Base-by-base conservation (phyloP, 2,113 vertebrate genomes). In the Redunca redunca region DNA sequence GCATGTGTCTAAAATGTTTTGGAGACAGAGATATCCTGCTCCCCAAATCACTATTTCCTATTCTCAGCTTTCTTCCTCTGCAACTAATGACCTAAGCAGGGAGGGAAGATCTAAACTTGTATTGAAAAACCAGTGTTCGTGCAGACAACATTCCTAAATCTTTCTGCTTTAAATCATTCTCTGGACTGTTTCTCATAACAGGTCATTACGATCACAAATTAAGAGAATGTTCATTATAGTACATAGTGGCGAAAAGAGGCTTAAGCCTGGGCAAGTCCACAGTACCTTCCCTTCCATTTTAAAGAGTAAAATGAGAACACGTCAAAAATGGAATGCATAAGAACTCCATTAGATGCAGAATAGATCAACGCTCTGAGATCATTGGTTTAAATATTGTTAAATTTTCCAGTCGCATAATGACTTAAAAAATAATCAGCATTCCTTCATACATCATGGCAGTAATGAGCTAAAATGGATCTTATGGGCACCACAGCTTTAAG, bases 1-100 rank as follows among this genome's bases (percentile, higher is more conserved):
- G 40, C 94, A 92, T 46, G 10, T 91, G 83, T 94, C 92, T 95
- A 90, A 95, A 90, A n/a, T 87, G 33, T 78, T 90, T 53, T 2
- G 36, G 33, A 30, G 4, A n/a, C 43, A 88, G 64, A 96, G 43
- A 48, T 43, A 86, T 2, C 23, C 64, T 67, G 43, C 28, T 67
- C n/a, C 28, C 71, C 67, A 80, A 81, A 77, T 71, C 74, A 85
- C 26, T 10, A 28, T 87, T 84, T 46, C 48, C 48, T 46, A 48
- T 43, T 55, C 67, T 88, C 30, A 80, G 30, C 14, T 84, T 78
- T 83, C 57, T 89, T 83, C 78, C 91, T 85, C 43, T 48, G 58
- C 62, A 94, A 43, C 88, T 92, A 85, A 60, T 71, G 71, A 88
- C 50, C 55, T 94, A 71, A 33, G 26, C 60, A 94, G 86, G 88